Base-by-base conservation (phyloP, 2,888 invertebrate species). In the Hedychridium roseum region DNA sequence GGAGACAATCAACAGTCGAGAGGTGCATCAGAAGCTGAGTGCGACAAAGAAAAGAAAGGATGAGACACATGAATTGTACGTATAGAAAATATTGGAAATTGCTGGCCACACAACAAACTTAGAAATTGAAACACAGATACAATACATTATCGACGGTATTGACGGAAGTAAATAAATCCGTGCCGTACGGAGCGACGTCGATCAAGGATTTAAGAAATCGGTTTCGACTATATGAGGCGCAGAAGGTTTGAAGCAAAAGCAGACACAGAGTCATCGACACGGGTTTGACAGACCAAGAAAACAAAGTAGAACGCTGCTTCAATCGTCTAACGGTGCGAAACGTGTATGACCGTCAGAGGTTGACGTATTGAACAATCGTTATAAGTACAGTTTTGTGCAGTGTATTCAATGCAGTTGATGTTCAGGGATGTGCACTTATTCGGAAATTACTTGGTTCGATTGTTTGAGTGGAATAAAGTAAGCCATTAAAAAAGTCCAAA, bases 81-180 rank as follows among this genome's bases (percentile, higher is more conserved):
- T 50, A 11, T 53, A 56, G 17, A 38, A 46, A 3, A 40, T 56
- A 40, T 23, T 42, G 15, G 43, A 43, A n/a, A 53, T 53, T 5
- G 57, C 57, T 6, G 43, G 40, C 17, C 57, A 53, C 28, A n/a
- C n/a, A n/a, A 45, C 42, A 0, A 21, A 45, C 2, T 35, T 57
- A 1, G 53, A 57, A 18, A 26, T 48, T 2, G 45, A 53, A 14
- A 47, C 47, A 2, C 14, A 46, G 14, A 42, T 57, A 6, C 50
- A 57, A 23, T 53, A 57, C 17, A 42, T 53, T 9, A 49, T 55
- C 5, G 52, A 55, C 21, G 55, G 50, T 9, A 50, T 54, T 4
- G 15, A 34, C 1, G 54, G 45, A 50, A 21, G 28, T 40, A 23
- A 46, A 50, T 14, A 57, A 54, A 26, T 15, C 36, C 1, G 38